These are phyloP conservation scores for Cosmia trapezina DNA, from an alignment of 2,888 invertebrate species.

Conservation along the genomic window DNA sequence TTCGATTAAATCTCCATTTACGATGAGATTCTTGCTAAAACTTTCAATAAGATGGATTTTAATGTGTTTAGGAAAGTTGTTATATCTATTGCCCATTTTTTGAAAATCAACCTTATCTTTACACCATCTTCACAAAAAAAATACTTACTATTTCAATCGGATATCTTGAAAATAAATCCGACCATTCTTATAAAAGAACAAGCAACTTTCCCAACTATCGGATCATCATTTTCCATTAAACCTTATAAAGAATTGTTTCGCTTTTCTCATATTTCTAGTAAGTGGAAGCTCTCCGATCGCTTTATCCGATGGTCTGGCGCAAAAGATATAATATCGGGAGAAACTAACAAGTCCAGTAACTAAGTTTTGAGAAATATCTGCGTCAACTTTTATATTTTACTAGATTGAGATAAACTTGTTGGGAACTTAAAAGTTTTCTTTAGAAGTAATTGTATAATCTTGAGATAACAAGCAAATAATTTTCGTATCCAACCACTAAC, in stretches of 20 bases:
- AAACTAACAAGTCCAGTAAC: slow-evolving; percentile 46
- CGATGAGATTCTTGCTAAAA: not conserved
- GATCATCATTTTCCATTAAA: slow-evolving; percentile 63
- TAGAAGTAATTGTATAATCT: slow-evolving; percentile 1
- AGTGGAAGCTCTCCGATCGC: slow-evolving; percentile 47
- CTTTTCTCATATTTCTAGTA: slow-evolving; percentile 57
- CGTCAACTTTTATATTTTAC: slow-evolving; percentile 36
- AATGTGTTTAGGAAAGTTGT: not conserved
- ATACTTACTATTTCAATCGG: slow-evolving; percentile 15
- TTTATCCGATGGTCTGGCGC: slow-evolving; percentile 40
- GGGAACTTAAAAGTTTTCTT: slow-evolving; percentile 27
- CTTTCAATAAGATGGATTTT: not conserved
- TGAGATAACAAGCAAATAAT: not conserved
- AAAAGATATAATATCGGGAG: slow-evolving; percentile 48
- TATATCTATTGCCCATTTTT: not conserved
- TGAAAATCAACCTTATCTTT: not conserved
- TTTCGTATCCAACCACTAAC: no score
- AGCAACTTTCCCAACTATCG: slow-evolving; percentile 52
- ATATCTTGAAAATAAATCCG: slow-evolving; percentile 37
- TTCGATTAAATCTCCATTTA: not conserved
- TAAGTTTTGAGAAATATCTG: slow-evolving; percentile 51
- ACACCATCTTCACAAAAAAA: not conserved
- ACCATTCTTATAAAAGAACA: slow-evolving; percentile 39
- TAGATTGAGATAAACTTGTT: slow-evolving; percentile 22
- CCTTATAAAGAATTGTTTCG: slow-evolving; percentile 51